Conservation (phyloP, 2,113 vertebrate genomes). For the Herpetotheres cachinnans region DNA sequence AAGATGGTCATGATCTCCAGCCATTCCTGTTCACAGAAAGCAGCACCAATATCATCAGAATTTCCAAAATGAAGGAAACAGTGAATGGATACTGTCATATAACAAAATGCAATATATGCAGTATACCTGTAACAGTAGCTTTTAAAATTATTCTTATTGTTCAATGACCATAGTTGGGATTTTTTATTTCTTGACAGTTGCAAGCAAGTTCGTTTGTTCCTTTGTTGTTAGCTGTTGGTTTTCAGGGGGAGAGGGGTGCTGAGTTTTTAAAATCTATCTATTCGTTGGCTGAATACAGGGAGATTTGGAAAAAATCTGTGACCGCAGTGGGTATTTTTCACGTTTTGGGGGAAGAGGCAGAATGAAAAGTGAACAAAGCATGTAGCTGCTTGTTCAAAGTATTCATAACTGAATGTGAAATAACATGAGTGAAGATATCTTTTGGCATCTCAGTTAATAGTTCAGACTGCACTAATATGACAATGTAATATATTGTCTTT, state of each 20-base stretch:
- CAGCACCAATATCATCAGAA: not conserved
- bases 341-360: not conserved
- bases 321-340: not conserved
- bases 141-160: not conserved
- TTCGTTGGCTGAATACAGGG: not conserved
- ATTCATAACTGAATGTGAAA: not conserved
- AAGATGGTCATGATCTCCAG: not conserved
- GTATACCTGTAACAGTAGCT: not conserved
- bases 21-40: not conserved
- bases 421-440: not conserved
- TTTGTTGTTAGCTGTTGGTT: not conserved
- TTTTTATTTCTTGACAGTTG: not conserved
- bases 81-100: not conserved
- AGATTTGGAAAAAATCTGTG: not conserved
- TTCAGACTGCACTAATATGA: conserved; percentile 1
- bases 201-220: not conserved
- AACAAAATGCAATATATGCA: not conserved
- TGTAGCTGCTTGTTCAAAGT: not conserved
- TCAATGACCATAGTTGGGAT: not conserved
- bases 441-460: conserved; percentile 22
- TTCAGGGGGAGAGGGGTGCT: not conserved
- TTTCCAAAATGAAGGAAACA: not conserved
- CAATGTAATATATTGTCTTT: conserved; percentile 31
- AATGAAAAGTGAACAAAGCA: not conserved
- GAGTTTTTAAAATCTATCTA: rapidly evolving